These are phyloP conservation scores for Corythornis vintsioides DNA, from an alignment of 2,113 vertebrate genomes.

Conservation along the genomic window DNA sequence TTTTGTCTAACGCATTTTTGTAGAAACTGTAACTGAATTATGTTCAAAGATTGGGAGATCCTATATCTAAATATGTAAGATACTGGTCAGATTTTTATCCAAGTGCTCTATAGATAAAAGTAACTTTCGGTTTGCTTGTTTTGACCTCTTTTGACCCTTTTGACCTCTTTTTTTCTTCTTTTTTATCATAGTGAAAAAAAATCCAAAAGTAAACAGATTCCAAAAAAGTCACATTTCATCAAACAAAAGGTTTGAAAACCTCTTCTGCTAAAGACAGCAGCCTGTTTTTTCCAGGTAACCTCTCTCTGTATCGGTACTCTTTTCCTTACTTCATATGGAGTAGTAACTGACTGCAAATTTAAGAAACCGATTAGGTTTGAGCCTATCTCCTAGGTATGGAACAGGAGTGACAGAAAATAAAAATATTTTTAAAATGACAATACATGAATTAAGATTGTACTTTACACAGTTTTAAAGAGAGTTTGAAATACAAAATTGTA, in stretches of 20 bases:
- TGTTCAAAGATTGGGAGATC: background rate
- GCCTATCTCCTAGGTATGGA: background rate
- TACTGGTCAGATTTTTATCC: background rate
- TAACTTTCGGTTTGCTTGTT: background rate
- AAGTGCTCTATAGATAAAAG: rapidly evolving
- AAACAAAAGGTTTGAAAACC: background rate
- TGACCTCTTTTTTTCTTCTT: background rate
- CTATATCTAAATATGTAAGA: background rate
- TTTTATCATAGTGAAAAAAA: rapidly evolving
- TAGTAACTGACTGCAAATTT: background rate
- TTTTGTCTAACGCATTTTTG: background rate
- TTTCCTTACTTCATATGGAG: background rate
- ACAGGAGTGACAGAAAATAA: background rate
- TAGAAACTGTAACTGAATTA: background rate
- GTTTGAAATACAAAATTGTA: background rate
- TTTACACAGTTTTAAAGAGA: background rate
- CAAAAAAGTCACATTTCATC: background rate
- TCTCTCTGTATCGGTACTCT: background rate
- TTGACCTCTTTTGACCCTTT: background rate
- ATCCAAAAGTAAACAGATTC: background rate
- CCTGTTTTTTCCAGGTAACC: background rate
- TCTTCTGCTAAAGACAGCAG: background rate
- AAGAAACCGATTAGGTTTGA: background rate
- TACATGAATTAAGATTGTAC: background rate
- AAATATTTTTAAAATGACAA: background rate